Percentiles rank a stretch among this genome's conserved stretches.
Evolutionary conservation across 2,797 vertebrate genomes (phyloP).

Genomic region (Enteromius viviparus): DNA sequence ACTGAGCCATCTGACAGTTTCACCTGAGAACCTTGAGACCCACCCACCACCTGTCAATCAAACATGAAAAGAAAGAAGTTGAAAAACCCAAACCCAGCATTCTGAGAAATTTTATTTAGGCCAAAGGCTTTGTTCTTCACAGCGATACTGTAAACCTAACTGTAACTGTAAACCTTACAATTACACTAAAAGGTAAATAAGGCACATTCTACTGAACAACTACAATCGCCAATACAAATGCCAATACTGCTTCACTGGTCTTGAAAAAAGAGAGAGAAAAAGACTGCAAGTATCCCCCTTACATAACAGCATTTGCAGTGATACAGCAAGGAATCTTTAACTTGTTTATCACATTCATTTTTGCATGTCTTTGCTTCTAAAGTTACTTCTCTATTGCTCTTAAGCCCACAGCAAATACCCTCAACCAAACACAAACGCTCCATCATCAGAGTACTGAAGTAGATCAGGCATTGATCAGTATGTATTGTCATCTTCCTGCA

Average conservation of each 20-base stretch:
- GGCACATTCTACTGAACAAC: neutral
- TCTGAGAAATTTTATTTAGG: neutral
- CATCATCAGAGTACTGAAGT: neutral
- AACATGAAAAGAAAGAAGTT: neutral
- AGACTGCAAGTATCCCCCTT: neutral
- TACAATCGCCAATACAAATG: neutral
- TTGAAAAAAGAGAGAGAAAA: constrained; percentile 14
- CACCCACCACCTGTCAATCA: constrained; percentile 74
- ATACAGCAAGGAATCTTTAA: neutral
- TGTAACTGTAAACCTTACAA: neutral
- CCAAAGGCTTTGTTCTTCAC: neutral
- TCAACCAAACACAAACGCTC: constrained; percentile 18
- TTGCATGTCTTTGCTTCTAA: neutral
- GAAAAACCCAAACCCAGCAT: neutral
- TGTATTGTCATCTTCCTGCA: neutral
- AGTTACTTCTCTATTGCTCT: neutral
- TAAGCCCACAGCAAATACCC: constrained; percentile 15
- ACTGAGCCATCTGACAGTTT: constrained; percentile 92
- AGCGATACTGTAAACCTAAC: neutral
- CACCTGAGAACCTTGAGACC: constrained; percentile 87
- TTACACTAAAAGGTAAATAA: neutral
- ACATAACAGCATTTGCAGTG: constrained; percentile 9
- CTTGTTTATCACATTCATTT: neutral
- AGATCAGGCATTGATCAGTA: neutral
- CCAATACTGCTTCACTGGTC: neutral